phyloP scores from a whole-genome alignment of 1,140 invertebrate species.

The Littorina saxatilis region DNA sequence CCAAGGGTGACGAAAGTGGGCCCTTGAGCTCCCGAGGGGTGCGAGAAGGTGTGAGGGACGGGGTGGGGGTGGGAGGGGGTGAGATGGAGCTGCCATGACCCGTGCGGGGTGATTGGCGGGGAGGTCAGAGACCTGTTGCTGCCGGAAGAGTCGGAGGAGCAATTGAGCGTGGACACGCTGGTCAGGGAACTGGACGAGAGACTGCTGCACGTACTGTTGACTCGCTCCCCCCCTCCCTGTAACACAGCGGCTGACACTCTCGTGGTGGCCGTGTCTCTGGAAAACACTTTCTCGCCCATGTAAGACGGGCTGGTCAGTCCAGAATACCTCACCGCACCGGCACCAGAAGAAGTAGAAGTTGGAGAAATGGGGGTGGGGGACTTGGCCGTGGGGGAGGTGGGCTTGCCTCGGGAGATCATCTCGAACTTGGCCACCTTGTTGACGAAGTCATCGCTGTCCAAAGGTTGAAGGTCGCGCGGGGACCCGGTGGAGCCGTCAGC shows the following conservation, averaged over 20 bases:
- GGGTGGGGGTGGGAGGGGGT: background rate
- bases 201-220: slow-evolving; percentile 59
- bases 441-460: slow-evolving; percentile 70
- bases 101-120: slow-evolving; percentile 22
- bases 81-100: background rate
- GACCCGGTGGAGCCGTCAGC: slow-evolving; percentile 36
- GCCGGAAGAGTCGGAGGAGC: slow-evolving; percentile 55
- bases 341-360: slow-evolving; percentile 5
- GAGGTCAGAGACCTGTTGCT: slow-evolving; percentile 29
- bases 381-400: slow-evolving; percentile 47
- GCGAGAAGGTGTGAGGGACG: background rate
- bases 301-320: slow-evolving; percentile 37
- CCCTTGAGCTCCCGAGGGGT: slow-evolving; percentile 48
- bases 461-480: slow-evolving; percentile 54
- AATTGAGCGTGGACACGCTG: slow-evolving; percentile 63
- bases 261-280: slow-evolving; percentile 70
- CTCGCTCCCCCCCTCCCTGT: slow-evolving; percentile 48
- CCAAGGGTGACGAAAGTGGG: slow-evolving; percentile 23
- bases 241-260: slow-evolving; percentile 66
- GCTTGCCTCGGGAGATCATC: slow-evolving; percentile 66
- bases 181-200: slow-evolving; percentile 64
- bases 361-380: slow-evolving; percentile 17
- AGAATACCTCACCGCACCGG: slow-evolving; percentile 14
- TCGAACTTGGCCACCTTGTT: slow-evolving; percentile 73
- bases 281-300: slow-evolving; percentile 73